Conservation (phyloP, 1,140 invertebrate species). For the Andricus grossulariae region DNA sequence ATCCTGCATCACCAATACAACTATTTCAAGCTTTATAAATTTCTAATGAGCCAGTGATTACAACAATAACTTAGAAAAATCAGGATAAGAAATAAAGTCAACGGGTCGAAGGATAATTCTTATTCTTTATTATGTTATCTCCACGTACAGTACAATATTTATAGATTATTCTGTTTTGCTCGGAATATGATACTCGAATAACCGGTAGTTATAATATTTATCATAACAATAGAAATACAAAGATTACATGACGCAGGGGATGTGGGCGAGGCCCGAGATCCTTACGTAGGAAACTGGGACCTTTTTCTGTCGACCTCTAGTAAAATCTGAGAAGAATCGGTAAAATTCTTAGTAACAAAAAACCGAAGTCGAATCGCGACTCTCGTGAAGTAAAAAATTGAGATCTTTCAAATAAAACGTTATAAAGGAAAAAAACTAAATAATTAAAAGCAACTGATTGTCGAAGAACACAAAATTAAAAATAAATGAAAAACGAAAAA, state of each 20-base stretch:
- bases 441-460: neutral
- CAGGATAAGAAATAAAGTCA: neutral
- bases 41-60: too few relatives aligned
- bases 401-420: neutral
- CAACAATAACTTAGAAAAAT: neutral
- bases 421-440: neutral
- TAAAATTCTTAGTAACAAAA: slow-evolving; percentile 1
- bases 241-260: slow-evolving; percentile 60
- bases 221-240: slow-evolving; percentile 68
- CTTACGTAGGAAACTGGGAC: slow-evolving; percentile 1
- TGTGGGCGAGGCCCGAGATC: neutral
- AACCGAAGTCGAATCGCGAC: neutral
- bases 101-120: slow-evolving; percentile 64
- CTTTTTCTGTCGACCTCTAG: slow-evolving; percentile 9
- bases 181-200: slow-evolving; percentile 65
- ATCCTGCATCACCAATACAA: too few relatives aligned
- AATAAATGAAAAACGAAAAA: slow-evolving; percentile 7
- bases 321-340: slow-evolving; percentile 29
- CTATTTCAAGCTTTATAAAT: too few relatives aligned
- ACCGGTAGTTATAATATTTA: slow-evolving; percentile 64
- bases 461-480: neutral
- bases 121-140: slow-evolving; percentile 65
- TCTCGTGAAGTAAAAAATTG: neutral
- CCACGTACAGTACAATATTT: slow-evolving; percentile 70
- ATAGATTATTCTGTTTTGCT: slow-evolving; percentile 65